Evolutionary conservation across 2,113 vertebrate species (phyloP).

Genomic region (Melanocharis versteri): DNA sequence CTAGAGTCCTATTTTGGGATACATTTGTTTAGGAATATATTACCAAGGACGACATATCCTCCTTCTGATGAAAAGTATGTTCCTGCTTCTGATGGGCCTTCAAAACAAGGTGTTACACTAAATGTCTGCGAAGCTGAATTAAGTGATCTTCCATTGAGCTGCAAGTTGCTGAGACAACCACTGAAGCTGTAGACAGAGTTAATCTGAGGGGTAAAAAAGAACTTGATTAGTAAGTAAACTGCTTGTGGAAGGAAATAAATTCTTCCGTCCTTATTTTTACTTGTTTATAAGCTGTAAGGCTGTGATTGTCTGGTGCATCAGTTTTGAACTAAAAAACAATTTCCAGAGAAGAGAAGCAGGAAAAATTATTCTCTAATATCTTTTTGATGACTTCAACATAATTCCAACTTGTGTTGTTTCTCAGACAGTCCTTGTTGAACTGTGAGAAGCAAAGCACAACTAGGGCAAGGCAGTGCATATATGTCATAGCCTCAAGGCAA

Average conservation of each 20-base stretch:
- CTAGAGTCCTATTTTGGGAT: background rate
- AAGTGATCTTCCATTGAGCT: conserved; percentile 82
- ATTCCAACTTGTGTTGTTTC: background rate
- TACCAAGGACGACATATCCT: conserved; percentile 91
- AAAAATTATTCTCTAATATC: background rate
- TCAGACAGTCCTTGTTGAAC: background rate
- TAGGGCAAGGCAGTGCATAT: background rate
- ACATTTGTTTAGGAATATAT: conserved; percentile 1
- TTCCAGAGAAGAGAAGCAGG: background rate
- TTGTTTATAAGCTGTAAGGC: background rate
- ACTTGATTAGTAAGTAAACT: background rate
- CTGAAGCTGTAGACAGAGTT: conserved; percentile 87
- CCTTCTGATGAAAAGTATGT: conserved; percentile 91
- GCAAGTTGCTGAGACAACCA: conserved; percentile 87
- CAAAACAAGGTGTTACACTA: conserved; percentile 91
- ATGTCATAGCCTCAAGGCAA: background rate
- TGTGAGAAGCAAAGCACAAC: background rate
- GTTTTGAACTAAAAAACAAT: background rate
- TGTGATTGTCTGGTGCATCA: background rate
- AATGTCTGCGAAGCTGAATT: conserved; percentile 79
- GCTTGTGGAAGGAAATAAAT: background rate
- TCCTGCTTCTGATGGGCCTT: conserved; percentile 86
- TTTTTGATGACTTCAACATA: background rate
- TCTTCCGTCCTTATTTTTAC: background rate
- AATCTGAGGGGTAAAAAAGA: conserved; percentile 71